Percentiles rank a stretch among this genome's conserved stretches.
Conservation (phyloP, 2,888 invertebrate species). For the Orchesella flavescens region DNA sequence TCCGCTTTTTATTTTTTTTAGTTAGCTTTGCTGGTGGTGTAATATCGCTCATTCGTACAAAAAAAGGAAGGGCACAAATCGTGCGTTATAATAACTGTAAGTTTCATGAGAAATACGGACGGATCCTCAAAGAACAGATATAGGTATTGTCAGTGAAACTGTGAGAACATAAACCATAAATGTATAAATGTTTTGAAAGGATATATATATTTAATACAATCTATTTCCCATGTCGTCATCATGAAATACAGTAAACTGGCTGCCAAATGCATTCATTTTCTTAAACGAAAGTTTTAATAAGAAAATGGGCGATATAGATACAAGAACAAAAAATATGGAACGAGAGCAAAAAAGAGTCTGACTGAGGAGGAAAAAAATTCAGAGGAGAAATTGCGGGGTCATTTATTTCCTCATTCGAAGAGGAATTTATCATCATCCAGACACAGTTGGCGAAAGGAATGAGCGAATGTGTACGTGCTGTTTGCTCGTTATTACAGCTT, state of each 20-base stretch:
- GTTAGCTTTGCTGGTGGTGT: too few species aligned
- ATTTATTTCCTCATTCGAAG: slow-evolving; percentile 51
- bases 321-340: not conserved
- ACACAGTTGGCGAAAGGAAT: slow-evolving; percentile 44
- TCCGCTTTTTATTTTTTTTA: too few species aligned
- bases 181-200: slow-evolving; percentile 43
- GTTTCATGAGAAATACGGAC: too few species aligned
- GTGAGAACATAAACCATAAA: slow-evolving; percentile 33
- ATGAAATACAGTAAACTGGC: slow-evolving; percentile 30
- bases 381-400: slow-evolving; percentile 46
- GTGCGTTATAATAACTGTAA: too few species aligned
- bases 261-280: slow-evolving; percentile 28
- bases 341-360: not conserved
- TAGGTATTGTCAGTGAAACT: not conserved
- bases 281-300: slow-evolving; percentile 40
- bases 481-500: slow-evolving; percentile 37
- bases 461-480: slow-evolving; percentile 55
- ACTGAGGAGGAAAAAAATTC: not conserved
- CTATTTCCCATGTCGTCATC: slow-evolving; percentile 12
- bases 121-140: not conserved
- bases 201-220: slow-evolving; percentile 6
- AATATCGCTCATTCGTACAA: too few species aligned
- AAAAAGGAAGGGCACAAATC: too few species aligned
- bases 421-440: slow-evolving; percentile 53
- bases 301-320: slow-evolving; percentile 22